Base-by-base conservation (phyloP, 2,888 invertebrate genomes). In the Ophion ventricosus region DNA sequence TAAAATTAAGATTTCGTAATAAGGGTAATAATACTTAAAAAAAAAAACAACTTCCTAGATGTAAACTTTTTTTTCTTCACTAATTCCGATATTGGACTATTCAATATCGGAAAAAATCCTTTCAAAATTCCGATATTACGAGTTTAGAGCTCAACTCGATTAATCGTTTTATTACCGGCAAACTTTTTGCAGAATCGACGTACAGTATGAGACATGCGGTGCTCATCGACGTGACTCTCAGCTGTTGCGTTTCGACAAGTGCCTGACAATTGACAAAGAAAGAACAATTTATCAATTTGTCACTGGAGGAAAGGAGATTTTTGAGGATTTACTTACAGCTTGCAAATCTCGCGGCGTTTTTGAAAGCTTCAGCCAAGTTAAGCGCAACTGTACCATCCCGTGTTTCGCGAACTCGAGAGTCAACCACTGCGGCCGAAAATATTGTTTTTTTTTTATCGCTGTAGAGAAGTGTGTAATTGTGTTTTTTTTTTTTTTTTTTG, bases 381-480 rank as follows among this genome's bases (percentile, higher is more conserved):
- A 94, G 73, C 98, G 96, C 75, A 99, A 93, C 91, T 99, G 98
- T 0, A 99, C 95, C 94, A 98, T 96, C 7, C 99, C 99, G 91
- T 98, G 98, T 93, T 98, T 98, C 10, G 98, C 98, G 93, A 98
- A 97, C 93, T 99, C 98, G 88, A 99, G 94, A 0, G 98, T 97
- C 87, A 98, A 95, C 99, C 99, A 99, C 98, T 99, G 93, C 57
- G 93, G 93, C 75, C 73, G 81, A 40, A 70, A 74, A 69, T 67
- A 69, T 49, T 56, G 43, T 72, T n/a, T 61, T 72, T 57, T 66
- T 26, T 26, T 43, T 20, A 64, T 25, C 74, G 20, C 14, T 26
- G 64, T 59, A 90, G 91, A 83, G 11, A 20, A 23, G 11, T 59
- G 14, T 11, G 1, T 35, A 29, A 23, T 76, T 67, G 82, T 79